Base-by-base conservation (phyloP, 2,113 vertebrate species). In the Rhynchopsitta pachyrhyncha region DNA sequence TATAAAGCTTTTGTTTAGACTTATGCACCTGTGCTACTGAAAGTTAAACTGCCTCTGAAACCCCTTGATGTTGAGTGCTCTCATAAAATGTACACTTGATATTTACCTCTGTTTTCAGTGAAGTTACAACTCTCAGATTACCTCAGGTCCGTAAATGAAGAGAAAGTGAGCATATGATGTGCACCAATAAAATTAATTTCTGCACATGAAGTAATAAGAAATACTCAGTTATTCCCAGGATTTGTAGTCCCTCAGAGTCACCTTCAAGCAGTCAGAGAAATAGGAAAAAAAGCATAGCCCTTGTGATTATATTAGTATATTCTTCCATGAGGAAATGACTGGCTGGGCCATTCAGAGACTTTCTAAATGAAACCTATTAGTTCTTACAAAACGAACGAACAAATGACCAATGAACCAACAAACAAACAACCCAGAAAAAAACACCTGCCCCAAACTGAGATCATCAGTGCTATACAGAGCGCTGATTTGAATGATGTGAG, bases 401-500 rank as follows among this genome's bases (percentile, higher is more conserved):
- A 52, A 79, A 37, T 1, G 3, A 81, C 14, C 8, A 59, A 52
- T 3, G 28, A 42, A 10, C 4, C 41, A 60, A 13, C 11, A 39
- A 75, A 11, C 6, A 50, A 59, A 0, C 5, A 13, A 4, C 4
- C 1, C 17, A 57, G n/a, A 25, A 47, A 46, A 49, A 22, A 2
- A 4, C 5, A 4, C 5, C 18, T n/a, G 5, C 17, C 16, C 0
- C 0, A 1, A 78, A 71, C 13, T 31, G 62, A 67, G n/a, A 63
- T 23, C 19, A 55, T 46, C 27, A 9, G 18, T 27, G 55, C 24
- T 62, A 37, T 14, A 41, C 14, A 62, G 6, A 46, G 37, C 1
- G 2, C 3, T 68, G 42, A 55, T 52, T 28, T 49, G 41, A 74
- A 10, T 52, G 59, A 55, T 20, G n/a, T 2, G 17, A 93, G 33